These are phyloP conservation scores for Protobothrops mucrosquamatus DNA, from an alignment of 2,113 vertebrate genomes.

Conservation along the genomic window DNA sequence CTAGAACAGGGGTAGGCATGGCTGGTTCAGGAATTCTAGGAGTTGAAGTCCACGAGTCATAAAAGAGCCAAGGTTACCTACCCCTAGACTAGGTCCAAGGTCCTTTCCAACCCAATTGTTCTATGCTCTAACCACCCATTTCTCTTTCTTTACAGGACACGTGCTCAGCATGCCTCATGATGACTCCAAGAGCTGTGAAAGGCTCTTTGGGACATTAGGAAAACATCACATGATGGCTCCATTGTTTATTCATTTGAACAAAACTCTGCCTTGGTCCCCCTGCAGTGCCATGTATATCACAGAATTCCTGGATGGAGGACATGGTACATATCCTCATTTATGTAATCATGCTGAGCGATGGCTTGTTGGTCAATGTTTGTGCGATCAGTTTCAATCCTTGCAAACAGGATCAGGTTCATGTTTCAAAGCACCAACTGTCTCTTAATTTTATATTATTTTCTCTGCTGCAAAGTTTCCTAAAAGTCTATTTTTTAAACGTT, in stretches of 20 bases:
- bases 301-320: conserved; percentile 91
- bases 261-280: conserved; percentile 89
- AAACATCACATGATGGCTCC: conserved; percentile 90
- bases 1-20: not conserved
- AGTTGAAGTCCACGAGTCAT: no score
- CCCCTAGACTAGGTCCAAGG: not conserved
- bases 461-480: not conserved
- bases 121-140: not conserved
- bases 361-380: not conserved
- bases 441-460: not conserved
- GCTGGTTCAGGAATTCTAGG: no score
- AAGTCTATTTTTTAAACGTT: not conserved
- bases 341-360: not conserved
- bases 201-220: conserved; percentile 81
- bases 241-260: conserved; percentile 84
- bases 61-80: no score
- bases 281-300: conserved; percentile 93
- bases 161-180: conserved; percentile 97
- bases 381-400: not conserved
- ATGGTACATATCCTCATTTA: conserved; percentile 72
- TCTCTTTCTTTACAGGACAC: conserved; percentile 74
- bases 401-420: not conserved
- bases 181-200: conserved; percentile 87
- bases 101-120: no score
- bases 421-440: not conserved